A percentile compares a stretch with the other conserved stretches of the same genome.
Conservation (phyloP, 2,888 invertebrate genomes). For the Eugnorisma glareosa region DNA sequence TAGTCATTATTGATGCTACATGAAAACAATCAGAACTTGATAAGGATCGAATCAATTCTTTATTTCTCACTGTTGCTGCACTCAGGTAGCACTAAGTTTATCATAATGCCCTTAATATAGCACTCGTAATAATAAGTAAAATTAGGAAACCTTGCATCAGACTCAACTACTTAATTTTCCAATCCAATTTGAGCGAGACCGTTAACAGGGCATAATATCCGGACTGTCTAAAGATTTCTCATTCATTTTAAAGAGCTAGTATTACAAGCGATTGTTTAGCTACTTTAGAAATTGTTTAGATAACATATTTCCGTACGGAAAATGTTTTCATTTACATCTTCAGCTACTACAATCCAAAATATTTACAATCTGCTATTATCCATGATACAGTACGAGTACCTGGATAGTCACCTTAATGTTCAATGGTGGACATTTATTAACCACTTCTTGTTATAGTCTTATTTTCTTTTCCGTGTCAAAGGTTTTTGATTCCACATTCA, state of each 20-base stretch:
- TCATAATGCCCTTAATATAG: background rate
- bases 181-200: constrained; percentile 2
- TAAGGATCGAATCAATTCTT: background rate
- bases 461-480: constrained; percentile 41
- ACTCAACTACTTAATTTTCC: background rate
- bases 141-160: background rate
- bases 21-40: constrained; percentile 2
- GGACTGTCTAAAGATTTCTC: background rate
- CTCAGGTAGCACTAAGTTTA: background rate
- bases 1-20: constrained; percentile 28
- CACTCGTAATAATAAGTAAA: background rate
- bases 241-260: constrained; percentile 8
- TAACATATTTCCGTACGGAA: constrained; percentile 27
- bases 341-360: constrained; percentile 18
- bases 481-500: constrained; percentile 42
- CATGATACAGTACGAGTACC: constrained; percentile 22
- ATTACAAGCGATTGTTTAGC: background rate
- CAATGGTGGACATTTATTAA: constrained; percentile 33
- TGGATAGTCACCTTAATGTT: constrained; percentile 32
- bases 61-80: background rate
- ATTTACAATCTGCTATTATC: constrained; percentile 32
- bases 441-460: constrained; percentile 32
- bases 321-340: constrained; percentile 38
- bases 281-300: constrained; percentile 46
- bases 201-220: background rate